phyloP scores from a whole-genome alignment of 2,113 vertebrate species.

The Myrmophylax atrothorax region DNA sequence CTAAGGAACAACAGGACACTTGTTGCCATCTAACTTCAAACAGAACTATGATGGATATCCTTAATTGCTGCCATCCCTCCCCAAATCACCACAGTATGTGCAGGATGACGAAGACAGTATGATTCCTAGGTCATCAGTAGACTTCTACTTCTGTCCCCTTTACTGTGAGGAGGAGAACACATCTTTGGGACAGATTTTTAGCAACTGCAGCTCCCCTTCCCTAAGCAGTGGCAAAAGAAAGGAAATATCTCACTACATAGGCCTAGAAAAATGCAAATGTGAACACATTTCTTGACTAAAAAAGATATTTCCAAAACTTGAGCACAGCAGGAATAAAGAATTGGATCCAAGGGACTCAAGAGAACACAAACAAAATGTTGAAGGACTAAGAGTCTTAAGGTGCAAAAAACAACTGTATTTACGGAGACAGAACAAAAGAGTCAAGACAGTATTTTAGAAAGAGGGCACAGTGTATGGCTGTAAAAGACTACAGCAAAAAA shows the following conservation, averaged over 20 bases:
- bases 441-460: not conserved
- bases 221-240: not conserved
- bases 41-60: not conserved
- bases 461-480: not conserved
- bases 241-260: not conserved
- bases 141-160: not conserved
- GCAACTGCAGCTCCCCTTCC: not conserved
- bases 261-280: not conserved
- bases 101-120: not conserved
- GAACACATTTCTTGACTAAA: not conserved
- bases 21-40: conserved; percentile 17
- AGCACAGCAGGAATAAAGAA: not conserved
- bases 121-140: not conserved
- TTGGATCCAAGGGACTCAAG: not conserved
- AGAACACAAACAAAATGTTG: not conserved
- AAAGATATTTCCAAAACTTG: not conserved
- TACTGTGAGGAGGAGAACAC: not conserved
- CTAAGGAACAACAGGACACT: not conserved
- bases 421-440: not conserved
- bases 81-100: not conserved
- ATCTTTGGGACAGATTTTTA: conserved; percentile 5
- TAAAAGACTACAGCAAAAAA: not conserved
- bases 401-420: not conserved
- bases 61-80: not conserved
- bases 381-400: not conserved